Evolutionary conservation across 2,888 invertebrate species (phyloP), one percentile per base, ranked within the genome.

Genomic region (Osedax frankpressi): DNA sequence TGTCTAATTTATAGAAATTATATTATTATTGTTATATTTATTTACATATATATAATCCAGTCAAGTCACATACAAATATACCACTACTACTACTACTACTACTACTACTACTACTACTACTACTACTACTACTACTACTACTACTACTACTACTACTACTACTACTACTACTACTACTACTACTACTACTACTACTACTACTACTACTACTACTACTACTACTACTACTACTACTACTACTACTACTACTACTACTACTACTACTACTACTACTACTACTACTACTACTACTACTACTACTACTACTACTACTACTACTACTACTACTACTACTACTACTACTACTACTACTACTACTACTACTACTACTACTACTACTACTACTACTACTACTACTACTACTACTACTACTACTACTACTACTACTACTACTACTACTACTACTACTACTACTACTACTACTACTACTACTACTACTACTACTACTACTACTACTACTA

Each of bases 141-240:
- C 72, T 73, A 28, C 73, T 73, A 29, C 72, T 73, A 28, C 73
- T 73, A 74, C 73, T 73, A 74, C 73, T 73, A 29, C 72, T 73
- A 74, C 73, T 30, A 28, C 73, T 73, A 74, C 73, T 73, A 74
- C 28, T 73, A 74, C 73, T 73, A 74, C 73, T 73, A 29, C 73
- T 73, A 74, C 73, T 73, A 74, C 73, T 73, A 74, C 73, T 73
- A 74, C 72, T 73, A 74, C 73, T 73, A 74, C 73, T 73, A 74
- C 73, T 59, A 74, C 73, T 73, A 74, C 73, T 73, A 74, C 73
- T 73, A 74, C 73, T 73, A 29, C 73, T 73, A 74, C 73, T 73
- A 74, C 73, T 73, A 74, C 73, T 73, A 44, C 44, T 44, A 44
- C 44, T 26, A 65, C 65, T 65, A 25, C 26, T 65, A n/a, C 26